Evolutionary conservation across 2,888 invertebrate species (phyloP), one percentile per base, ranked within the genome.

Genomic region (Cerceris ruficornis): DNA sequence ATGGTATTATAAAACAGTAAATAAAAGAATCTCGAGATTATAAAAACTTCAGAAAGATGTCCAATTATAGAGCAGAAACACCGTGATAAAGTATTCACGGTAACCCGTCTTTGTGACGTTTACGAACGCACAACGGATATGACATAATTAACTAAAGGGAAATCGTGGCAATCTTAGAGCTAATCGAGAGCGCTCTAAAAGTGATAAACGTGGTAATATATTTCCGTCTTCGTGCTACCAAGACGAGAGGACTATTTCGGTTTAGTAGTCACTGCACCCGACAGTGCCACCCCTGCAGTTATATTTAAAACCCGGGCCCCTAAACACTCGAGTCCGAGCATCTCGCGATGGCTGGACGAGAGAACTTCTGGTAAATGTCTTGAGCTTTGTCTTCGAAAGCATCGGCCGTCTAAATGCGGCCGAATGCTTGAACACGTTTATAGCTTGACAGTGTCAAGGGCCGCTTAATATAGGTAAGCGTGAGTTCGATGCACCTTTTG

Each of bases 401-500:
- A 60, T 55, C 81, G 58, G 55, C 62, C 66, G 59, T 86, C 86
- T 86, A 86, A 85, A 85, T 73, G 68, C 73, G 65, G 75, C 69
- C 69, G 75, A 70, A 75, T 70, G 75, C 81, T 71, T 69, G 69
- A 74, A 61, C 77, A 69, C 52, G 61, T 43, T 54, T 76, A 73
- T 74, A 49, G 73, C 73, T 69, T 72, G 76, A 86, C 84, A 86
- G 77, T 85, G 85, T 85, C 85, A 85, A 85, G 85, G 85, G 83
- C 85, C 84, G 86, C 85, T 85, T 85, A 86, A 85, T 85, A 85
- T 85, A 85, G 86, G 79, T 68, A 71, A 68, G 58, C 73, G 46
- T 42, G 76, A 60, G 86, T 83, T 83, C 83, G 83, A 78, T 68
- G 81, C 59, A 85, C 82, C 69, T 71, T 72, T 73, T 43, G 67